phyloP scores from a whole-genome alignment of 1,140 invertebrate genomes.

The Sycobia sp. region DNA sequence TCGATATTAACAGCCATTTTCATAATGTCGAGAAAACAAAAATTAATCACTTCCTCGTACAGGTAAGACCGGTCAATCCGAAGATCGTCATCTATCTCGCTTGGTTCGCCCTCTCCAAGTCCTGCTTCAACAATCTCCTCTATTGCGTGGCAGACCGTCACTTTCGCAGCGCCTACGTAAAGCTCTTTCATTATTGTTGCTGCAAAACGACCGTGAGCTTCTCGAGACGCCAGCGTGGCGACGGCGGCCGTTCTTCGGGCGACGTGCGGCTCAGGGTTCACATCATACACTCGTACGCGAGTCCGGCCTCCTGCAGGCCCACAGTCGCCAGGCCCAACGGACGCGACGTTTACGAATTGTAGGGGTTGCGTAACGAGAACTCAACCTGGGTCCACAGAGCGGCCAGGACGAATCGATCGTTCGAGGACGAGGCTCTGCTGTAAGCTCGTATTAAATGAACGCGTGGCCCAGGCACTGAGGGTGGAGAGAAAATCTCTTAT shows the following conservation, averaged over 20 bases:
- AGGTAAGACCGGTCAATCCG: slow-evolving; percentile 55
- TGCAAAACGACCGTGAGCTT: slow-evolving; percentile 80
- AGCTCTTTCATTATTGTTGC: slow-evolving; percentile 82
- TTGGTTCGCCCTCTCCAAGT: slow-evolving; percentile 73
- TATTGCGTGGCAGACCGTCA: slow-evolving; percentile 71
- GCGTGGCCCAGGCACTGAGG: too few species aligned
- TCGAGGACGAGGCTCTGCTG: too few species aligned
- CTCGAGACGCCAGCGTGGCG: slow-evolving; percentile 67
- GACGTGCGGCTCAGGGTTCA: slow-evolving; percentile 73
- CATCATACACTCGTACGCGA: slow-evolving; percentile 76
- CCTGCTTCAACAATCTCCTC: slow-evolving; percentile 71
- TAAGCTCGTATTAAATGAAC: too few species aligned
- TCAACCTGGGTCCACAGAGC: too few species aligned
- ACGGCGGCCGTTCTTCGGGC: slow-evolving; percentile 61
- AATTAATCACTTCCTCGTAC: too few species aligned
- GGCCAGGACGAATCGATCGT: too few species aligned
- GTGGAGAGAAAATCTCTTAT: too few species aligned
- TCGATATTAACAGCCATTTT: too few species aligned
- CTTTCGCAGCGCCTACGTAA: slow-evolving; percentile 77
- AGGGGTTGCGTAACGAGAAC: too few species aligned
- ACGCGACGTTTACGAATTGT: slow-evolving; percentile 67
- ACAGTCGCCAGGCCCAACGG: slow-evolving; percentile 46
- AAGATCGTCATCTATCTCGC: slow-evolving; percentile 68
- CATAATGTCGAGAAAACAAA: too few species aligned
- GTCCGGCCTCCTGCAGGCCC: slow-evolving; percentile 60